phyloP scores from a whole-genome alignment of 2,888 invertebrate genomes.

The Ophioninae sp. region DNA sequence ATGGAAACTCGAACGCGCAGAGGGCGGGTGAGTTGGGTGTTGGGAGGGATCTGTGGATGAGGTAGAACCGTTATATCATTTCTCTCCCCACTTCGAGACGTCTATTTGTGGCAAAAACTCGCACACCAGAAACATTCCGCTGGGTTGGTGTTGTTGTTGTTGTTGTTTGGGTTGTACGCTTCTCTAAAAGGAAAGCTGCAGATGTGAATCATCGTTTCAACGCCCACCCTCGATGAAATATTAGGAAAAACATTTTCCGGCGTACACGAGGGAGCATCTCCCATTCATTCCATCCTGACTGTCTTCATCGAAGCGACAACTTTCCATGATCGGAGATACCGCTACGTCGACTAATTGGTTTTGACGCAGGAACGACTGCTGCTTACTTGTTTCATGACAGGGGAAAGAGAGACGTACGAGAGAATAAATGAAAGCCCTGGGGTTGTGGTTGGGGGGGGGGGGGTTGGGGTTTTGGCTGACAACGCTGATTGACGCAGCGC shows the following conservation, averaged over 20 bases:
- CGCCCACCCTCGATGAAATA: conserved; percentile 47
- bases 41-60: no score
- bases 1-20: conserved; percentile 35
- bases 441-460: neutral
- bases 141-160: neutral
- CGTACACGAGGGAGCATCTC: conserved; percentile 24
- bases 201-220: conserved; percentile 17
- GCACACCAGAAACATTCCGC: conserved; percentile 18
- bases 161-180: conserved; percentile 6
- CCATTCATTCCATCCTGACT: neutral
- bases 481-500: neutral
- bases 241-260: conserved; percentile 45
- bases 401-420: neutral
- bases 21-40: neutral
- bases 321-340: conserved; percentile 39
- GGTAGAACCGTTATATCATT: neutral
- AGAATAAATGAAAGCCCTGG: neutral
- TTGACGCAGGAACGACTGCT: conserved; percentile 15
- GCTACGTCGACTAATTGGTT: conserved; percentile 52
- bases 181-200: no score
- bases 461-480: neutral
- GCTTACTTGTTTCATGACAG: neutral
- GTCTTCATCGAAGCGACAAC: conserved; percentile 23
- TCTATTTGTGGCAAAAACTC: conserved; percentile 53
- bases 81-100: conserved; percentile 17